Conservation (phyloP, 2,888 invertebrate species). For the Camptogramma bilineatum region DNA sequence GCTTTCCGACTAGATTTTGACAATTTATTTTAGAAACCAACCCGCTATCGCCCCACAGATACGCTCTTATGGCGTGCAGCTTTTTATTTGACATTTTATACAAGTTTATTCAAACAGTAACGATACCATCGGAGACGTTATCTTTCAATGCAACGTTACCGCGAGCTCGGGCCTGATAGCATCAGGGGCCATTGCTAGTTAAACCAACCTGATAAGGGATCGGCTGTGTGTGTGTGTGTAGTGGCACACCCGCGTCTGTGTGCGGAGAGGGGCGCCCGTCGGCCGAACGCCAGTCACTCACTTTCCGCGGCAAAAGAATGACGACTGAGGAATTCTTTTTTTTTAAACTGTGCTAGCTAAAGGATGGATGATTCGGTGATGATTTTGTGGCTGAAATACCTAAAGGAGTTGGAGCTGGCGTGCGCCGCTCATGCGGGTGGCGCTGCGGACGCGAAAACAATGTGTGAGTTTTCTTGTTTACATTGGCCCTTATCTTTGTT, state of each 20-base stretch:
- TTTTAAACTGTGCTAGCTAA: constrained; percentile 31
- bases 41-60: constrained; percentile 69
- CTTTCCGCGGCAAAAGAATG: constrained; percentile 83
- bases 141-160: constrained; percentile 86
- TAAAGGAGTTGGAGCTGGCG: constrained; percentile 80
- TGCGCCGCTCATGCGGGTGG: constrained; percentile 71
- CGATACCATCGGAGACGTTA: constrained; percentile 84
- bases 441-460: constrained; percentile 78
- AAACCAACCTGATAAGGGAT: constrained; percentile 83
- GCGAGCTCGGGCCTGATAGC: constrained; percentile 79
- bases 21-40: constrained; percentile 49
- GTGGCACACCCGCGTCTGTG: constrained; percentile 54
- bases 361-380: constrained; percentile 65
- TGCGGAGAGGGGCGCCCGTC: constrained; percentile 70
- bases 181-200: constrained; percentile 85
- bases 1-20: constrained; percentile 29
- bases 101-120: constrained; percentile 84
- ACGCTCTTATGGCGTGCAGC: constrained; percentile 77
- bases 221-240: constrained; percentile 67
- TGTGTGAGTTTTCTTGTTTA: constrained; percentile 70
- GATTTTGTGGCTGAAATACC: constrained; percentile 81
- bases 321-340: constrained; percentile 63
- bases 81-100: constrained; percentile 86
- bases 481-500: constrained; percentile 45
- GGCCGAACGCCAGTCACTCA: constrained; percentile 79